These are phyloP conservation scores for Papilio aristodemus DNA, from an alignment of 1,140 invertebrate genomes.

Conservation along the genomic window DNA sequence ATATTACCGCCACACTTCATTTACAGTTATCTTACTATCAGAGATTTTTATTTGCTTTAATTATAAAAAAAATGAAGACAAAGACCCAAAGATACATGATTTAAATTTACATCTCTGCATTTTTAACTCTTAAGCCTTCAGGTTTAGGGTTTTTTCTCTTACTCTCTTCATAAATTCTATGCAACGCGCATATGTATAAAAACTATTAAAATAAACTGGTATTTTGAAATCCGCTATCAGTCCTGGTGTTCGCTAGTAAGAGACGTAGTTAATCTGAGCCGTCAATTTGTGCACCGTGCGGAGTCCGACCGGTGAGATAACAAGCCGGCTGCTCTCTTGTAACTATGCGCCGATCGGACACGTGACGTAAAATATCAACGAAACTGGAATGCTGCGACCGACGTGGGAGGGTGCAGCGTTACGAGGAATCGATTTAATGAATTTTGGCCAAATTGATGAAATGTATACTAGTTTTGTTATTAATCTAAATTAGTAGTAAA, in stretches of 20 bases:
- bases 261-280: not conserved
- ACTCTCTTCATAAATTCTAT: too few species aligned
- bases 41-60: not conserved
- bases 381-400: not conserved
- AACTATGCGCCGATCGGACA: not conserved
- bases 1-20: constrained; percentile 16
- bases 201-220: not conserved
- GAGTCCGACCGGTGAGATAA: constrained; percentile 6
- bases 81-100: too few species aligned
- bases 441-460: too few species aligned
- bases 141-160: not conserved
- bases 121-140: too few species aligned
- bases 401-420: not conserved
- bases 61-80: not conserved
- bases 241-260: too few species aligned
- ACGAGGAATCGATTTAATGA: not conserved
- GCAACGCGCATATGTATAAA: too few species aligned
- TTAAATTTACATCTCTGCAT: too few species aligned
- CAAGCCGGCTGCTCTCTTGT: not conserved
- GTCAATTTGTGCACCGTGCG: not conserved
- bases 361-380: not conserved
- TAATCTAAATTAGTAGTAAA: too few species aligned
- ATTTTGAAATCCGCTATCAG: not conserved
- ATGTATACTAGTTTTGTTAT: too few species aligned
- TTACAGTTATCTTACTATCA: not conserved